Conservation (phyloP, 2,113 vertebrate genomes). For the Phrynocephalus versicolor region DNA sequence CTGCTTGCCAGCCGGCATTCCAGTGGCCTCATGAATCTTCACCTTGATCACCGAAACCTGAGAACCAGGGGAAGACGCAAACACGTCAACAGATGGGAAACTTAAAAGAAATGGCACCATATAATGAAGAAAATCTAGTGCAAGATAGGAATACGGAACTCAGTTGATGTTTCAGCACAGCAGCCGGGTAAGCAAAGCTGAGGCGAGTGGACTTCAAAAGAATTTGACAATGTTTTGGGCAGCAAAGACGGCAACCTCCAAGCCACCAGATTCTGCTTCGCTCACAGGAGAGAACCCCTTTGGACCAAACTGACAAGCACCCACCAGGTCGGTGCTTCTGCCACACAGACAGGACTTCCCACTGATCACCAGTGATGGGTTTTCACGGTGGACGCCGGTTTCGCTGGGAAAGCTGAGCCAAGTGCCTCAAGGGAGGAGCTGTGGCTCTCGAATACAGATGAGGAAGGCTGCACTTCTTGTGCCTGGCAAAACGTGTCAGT, state of each 20-base stretch:
- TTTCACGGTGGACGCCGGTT: too few relatives aligned
- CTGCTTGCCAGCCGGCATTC: constrained; percentile 98
- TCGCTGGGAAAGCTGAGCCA: too few relatives aligned
- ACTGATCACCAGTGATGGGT: too few relatives aligned
- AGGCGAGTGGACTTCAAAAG: neutral
- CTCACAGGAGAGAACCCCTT: neutral
- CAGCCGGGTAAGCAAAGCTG: neutral
- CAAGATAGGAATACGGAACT: neutral
- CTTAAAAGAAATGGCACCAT: neutral
- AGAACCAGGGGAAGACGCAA: constrained; percentile 9
- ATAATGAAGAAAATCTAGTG: neutral
- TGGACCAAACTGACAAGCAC: neutral
- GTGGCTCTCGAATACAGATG: too few relatives aligned
- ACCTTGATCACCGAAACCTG: constrained; percentile 99
- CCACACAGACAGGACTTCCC: neutral
- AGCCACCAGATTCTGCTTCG: neutral
- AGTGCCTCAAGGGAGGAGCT: too few relatives aligned
- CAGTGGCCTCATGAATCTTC: constrained; percentile 97
- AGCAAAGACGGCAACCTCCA: too few relatives aligned
- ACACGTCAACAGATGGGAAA: fast-evolving
- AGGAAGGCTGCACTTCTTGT: neutral
- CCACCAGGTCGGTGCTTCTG: too few relatives aligned
- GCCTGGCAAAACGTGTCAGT: neutral
- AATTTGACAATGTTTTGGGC: neutral
- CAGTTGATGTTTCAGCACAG: neutral